These are phyloP conservation scores for Eumeta japonica DNA, from an alignment of 1,140 invertebrate genomes.

Conservation along the genomic window DNA sequence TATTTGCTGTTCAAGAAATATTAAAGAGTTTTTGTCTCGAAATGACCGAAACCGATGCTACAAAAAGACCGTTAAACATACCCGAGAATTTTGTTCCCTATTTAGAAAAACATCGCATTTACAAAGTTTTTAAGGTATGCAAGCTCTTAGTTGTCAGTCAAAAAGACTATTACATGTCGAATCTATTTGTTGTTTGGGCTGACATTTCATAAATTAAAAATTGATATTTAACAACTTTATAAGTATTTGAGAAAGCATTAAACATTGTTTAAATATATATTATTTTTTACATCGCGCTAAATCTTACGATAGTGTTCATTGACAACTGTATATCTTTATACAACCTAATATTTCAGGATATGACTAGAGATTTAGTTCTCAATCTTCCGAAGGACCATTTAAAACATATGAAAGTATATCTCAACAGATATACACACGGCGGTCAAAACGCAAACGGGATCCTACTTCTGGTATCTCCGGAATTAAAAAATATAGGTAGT, in stretches of 20 bases:
- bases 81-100: conserved; percentile 39
- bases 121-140: conserved; percentile 45
- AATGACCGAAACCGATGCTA: conserved; percentile 49
- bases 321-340: background rate
- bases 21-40: background rate
- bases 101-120: conserved; percentile 41
- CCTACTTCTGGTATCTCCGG: conserved; percentile 32
- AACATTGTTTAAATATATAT: conserved; percentile 1
- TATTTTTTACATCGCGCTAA: conserved; percentile 4
- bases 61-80: conserved; percentile 31
- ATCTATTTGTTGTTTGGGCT: background rate
- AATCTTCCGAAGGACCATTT: conserved; percentile 41
- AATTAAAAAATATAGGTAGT: conserved; percentile 32
- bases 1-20: too few species aligned
- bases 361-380: conserved; percentile 33
- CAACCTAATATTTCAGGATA: conserved; percentile 24
- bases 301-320: background rate
- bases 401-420: conserved; percentile 41
- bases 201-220: background rate
- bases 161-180: background rate
- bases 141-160: too few species aligned
- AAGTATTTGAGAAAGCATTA: background rate
- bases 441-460: conserved; percentile 31
- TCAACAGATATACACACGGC: conserved; percentile 19
- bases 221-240: background rate